Conservation (phyloP, 92 coral and sea anemone species). For the Bergia sp. region DNA sequence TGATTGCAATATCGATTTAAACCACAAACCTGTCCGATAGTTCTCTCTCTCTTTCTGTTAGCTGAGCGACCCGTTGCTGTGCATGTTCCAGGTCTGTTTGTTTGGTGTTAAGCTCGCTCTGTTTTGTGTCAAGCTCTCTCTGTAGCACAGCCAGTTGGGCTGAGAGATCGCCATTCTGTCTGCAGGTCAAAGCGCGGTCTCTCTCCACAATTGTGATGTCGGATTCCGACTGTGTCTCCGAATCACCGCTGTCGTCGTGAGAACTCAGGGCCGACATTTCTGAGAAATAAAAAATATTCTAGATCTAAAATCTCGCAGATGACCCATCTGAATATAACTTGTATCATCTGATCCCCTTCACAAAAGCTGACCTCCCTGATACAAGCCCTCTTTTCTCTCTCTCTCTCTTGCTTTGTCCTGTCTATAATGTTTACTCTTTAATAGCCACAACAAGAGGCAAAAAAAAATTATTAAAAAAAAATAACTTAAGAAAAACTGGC, state of each 20-base stretch:
- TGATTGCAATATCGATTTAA: background rate
- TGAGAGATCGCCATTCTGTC: conserved; percentile 26
- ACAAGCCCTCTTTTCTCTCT: too few relatives aligned
- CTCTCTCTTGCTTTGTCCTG: too few relatives aligned
- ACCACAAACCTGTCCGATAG: conserved; percentile 76
- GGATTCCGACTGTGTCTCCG: conserved; percentile 44
- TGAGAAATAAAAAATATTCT: background rate
- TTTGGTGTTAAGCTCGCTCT: background rate
- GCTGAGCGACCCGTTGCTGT: conserved; percentile 63
- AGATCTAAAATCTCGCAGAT: too few relatives aligned
- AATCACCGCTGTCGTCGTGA: conserved; percentile 49
- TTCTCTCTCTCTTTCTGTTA: conserved; percentile 74
- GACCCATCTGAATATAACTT: too few relatives aligned
- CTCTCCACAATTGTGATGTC: conserved; percentile 28
- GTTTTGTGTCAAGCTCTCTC: conserved; percentile 60
- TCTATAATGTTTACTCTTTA: too few relatives aligned
- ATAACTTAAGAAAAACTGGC: too few relatives aligned
- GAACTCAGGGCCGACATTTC: conserved; percentile 76
- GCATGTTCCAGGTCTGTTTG: conserved; percentile 83
- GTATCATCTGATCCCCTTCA: background rate
- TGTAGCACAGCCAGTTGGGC: conserved; percentile 47
- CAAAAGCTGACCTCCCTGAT: too few relatives aligned
- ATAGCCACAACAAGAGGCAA: too few relatives aligned
- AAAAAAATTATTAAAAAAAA: too few relatives aligned
- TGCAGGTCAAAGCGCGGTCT: conserved; percentile 32